A percentile compares a stretch with the other conserved stretches of the same genome.
Conservation (phyloP, 1,140 invertebrate genomes). For the Euura lappo region DNA sequence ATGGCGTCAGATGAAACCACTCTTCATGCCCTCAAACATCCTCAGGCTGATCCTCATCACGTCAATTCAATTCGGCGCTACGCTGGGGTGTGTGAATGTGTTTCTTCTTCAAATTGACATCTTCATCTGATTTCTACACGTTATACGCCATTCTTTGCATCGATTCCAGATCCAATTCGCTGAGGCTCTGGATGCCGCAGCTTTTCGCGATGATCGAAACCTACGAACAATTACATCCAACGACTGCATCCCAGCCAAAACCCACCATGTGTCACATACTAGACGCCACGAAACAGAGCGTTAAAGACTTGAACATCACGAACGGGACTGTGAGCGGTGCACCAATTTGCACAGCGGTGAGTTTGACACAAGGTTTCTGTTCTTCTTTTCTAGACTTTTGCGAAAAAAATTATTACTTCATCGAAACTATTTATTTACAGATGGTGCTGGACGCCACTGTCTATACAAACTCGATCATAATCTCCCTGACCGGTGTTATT, state of each 20-base stretch:
- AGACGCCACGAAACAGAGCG: slow-evolving; percentile 21
- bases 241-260: neutral
- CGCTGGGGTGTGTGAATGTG: slow-evolving; percentile 57
- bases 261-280: slow-evolving; percentile 41
- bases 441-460: slow-evolving; percentile 44
- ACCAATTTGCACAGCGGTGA: neutral
- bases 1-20: slow-evolving; percentile 58
- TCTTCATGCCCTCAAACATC: slow-evolving; percentile 71
- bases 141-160: no score
- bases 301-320: slow-evolving; percentile 13
- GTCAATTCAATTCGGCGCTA: slow-evolving; percentile 75
- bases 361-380: neutral
- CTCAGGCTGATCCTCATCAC: slow-evolving; percentile 73
- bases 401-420: neutral
- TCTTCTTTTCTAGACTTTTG: no score
- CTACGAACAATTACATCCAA: slow-evolving; percentile 38
- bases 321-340: slow-evolving; percentile 9
- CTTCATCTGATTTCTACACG: no score
- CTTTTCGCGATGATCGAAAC: slow-evolving; percentile 52
- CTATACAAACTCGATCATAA: slow-evolving; percentile 55
- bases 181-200: slow-evolving; percentile 56
- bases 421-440: slow-evolving; percentile 29
- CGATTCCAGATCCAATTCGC: slow-evolving; percentile 45
- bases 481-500: slow-evolving; percentile 51
- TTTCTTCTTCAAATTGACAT: neutral